Percentiles rank a stretch among this genome's conserved stretches.
phyloP scores from a whole-genome alignment of 2,888 invertebrate species.

The Drosophila melanosoma region DNA sequence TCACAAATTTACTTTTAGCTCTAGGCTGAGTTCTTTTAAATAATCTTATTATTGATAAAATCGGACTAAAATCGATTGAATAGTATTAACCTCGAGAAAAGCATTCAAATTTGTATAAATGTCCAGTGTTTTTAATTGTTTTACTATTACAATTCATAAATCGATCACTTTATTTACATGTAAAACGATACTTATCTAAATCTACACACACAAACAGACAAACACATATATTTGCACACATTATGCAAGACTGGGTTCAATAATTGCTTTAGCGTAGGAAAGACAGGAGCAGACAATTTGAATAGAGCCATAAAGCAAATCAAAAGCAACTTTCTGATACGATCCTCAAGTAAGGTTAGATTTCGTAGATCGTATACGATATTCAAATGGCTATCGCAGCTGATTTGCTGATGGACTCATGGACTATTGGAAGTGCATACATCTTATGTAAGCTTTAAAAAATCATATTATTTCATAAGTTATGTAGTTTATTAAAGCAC shows the following conservation, averaged over 20 bases:
- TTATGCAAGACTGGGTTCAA: constrained; percentile 15
- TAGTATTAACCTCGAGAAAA: not conserved
- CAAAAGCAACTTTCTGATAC: constrained; percentile 47
- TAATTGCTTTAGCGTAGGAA: constrained; percentile 25
- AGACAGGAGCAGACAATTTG: constrained; percentile 38
- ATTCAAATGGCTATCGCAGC: constrained; percentile 23
- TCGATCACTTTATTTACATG: not conserved
- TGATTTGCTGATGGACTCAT: not conserved
- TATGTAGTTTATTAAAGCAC: not conserved
- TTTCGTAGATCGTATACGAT: constrained; percentile 41
- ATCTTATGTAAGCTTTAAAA: not conserved
- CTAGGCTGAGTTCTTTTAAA: not conserved
- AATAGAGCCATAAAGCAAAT: constrained; percentile 28
- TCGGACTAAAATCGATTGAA: not conserved
- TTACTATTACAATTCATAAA: not conserved
- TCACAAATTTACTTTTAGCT: not conserved
- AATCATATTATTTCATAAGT: not conserved
- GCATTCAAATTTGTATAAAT: not conserved
- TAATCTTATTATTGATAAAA: not conserved
- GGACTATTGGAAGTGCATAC: not conserved
- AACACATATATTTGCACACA: not conserved
- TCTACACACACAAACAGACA: not conserved
- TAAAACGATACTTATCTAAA: constrained; percentile 8
- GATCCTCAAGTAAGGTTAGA: constrained; percentile 21
- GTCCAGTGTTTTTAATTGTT: not conserved